Percentiles rank a stretch among this genome's conserved stretches.
These are phyloP conservation scores for Amiota minor DNA, from an alignment of 2,888 invertebrate genomes.

Conservation along the genomic window DNA sequence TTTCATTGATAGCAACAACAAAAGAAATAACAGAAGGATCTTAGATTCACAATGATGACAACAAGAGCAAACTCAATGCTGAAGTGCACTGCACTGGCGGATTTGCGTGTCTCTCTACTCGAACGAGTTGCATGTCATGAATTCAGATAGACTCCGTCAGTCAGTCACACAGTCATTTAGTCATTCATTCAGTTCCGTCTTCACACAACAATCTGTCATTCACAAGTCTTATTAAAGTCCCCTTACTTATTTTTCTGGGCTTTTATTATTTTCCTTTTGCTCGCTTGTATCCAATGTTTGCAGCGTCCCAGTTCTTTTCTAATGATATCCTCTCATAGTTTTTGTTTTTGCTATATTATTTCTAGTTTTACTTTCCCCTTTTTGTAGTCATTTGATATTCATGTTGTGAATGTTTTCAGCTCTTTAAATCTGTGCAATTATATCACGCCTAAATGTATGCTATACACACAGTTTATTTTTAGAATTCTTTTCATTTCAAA, in stretches of 20 bases:
- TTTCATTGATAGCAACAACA: constrained; percentile 59
- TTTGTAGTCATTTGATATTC: neutral
- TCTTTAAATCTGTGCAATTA: neutral
- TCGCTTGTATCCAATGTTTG: neutral
- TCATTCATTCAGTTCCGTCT: neutral
- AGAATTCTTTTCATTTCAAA: too few species aligned
- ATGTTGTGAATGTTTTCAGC: neutral
- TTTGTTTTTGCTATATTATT: neutral
- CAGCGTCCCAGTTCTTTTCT: neutral
- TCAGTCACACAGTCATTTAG: too few species aligned
- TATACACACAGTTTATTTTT: too few species aligned
- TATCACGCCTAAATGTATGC: too few species aligned
- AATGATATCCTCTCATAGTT: neutral
- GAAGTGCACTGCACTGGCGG: constrained; percentile 44
- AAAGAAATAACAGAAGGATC: too few species aligned
- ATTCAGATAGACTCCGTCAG: neutral
- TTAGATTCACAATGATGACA: too few species aligned
- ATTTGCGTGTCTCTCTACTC: constrained; percentile 40
- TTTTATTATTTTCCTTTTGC: neutral
- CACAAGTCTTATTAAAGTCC: too few species aligned
- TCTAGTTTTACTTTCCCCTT: neutral
- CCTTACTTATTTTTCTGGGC: too few species aligned
- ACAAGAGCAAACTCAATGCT: constrained; percentile 33
- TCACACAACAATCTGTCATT: neutral
- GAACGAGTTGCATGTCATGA: neutral